Conservation (phyloP, 2,888 invertebrate species). For the Diabrotica balteata region DNA sequence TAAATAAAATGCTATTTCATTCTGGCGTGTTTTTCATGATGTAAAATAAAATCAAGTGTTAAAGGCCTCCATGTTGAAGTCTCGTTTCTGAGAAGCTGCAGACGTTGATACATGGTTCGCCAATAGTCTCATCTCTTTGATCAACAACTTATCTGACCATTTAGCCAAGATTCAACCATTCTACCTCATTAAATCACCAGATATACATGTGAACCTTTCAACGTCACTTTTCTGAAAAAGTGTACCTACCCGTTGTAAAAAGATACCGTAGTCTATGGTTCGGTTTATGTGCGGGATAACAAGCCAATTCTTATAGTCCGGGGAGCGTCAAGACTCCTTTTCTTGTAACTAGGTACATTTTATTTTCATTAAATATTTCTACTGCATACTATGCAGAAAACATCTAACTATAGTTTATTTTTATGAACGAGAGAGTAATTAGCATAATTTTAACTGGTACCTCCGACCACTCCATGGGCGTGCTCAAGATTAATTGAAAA, state of each 20-base stretch:
- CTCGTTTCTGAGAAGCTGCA: conserved; percentile 46
- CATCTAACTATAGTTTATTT: too few relatives aligned
- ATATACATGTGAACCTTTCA: conserved; percentile 45
- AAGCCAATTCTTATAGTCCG: conserved; percentile 7
- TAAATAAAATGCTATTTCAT: too few relatives aligned
- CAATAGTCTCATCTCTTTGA: conserved; percentile 47
- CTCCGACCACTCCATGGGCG: too few relatives aligned
- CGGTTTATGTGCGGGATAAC: background rate
- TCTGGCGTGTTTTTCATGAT: background rate
- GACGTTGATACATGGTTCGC: conserved; percentile 49
- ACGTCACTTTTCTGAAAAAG: conserved; percentile 27
- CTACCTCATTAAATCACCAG: conserved; percentile 48
- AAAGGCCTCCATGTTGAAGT: conserved; percentile 25
- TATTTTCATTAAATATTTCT: too few relatives aligned
- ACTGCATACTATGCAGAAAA: too few relatives aligned
- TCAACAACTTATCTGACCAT: conserved; percentile 49
- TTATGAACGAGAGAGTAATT: too few relatives aligned
- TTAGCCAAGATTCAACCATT: conserved; percentile 47
- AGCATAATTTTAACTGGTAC: too few relatives aligned
- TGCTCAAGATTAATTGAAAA: too few relatives aligned
- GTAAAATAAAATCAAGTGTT: conserved; percentile 27
- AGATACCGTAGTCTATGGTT: conserved; percentile 12
- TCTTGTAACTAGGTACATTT: too few relatives aligned
- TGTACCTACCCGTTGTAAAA: conserved; percentile 1
- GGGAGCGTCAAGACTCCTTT: too few relatives aligned